These are phyloP conservation scores for Falcunculus frontatus DNA, from an alignment of 2,113 vertebrate genomes.

Conservation along the genomic window DNA sequence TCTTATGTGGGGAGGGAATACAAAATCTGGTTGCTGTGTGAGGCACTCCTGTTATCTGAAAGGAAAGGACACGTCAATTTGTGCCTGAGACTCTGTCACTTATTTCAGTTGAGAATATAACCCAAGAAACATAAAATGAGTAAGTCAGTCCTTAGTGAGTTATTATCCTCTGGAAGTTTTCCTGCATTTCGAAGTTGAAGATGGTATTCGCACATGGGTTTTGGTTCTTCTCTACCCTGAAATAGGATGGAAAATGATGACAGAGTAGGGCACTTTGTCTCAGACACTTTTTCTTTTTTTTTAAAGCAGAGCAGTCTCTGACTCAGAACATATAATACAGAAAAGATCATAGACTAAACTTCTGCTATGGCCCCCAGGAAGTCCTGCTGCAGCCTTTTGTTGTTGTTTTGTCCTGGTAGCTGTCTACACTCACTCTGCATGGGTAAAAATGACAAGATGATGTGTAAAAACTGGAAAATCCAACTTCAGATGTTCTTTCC, in stretches of 20 bases:
- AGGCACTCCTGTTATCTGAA: background rate
- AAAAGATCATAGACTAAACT: background rate
- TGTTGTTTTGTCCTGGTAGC: background rate
- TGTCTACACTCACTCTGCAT: background rate
- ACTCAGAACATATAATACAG: background rate
- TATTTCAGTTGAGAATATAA: background rate
- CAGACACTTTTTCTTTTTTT: background rate
- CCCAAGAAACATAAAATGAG: background rate
- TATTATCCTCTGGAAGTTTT: background rate
- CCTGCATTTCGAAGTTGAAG: background rate
- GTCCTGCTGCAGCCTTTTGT: background rate
- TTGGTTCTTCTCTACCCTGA: background rate
- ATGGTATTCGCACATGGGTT: background rate
- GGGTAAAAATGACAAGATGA: background rate
- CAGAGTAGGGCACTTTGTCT: background rate
- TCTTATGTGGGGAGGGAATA: background rate
- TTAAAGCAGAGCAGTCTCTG: background rate
- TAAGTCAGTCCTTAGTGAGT: background rate
- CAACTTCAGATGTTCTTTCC: background rate
- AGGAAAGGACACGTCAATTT: background rate
- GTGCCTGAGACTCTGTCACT: background rate
- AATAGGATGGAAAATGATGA: background rate
- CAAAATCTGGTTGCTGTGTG: background rate
- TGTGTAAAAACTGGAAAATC: background rate
- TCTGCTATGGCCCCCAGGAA: background rate